These are phyloP conservation scores for Chloropsis cyanopogon DNA, from an alignment of 2,113 vertebrate genomes.

Conservation along the genomic window DNA sequence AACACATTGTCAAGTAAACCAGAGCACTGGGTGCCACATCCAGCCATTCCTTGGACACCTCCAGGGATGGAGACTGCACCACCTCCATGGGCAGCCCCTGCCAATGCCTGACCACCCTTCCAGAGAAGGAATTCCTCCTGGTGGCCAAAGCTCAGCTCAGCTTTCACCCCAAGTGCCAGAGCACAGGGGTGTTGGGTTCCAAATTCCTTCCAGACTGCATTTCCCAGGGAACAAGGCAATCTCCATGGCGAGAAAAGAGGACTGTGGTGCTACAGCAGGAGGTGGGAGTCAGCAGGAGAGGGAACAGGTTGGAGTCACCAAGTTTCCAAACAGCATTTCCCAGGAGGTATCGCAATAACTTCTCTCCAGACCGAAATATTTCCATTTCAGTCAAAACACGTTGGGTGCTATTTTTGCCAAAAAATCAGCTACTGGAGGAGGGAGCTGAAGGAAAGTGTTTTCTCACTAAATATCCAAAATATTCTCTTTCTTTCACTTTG, in stretches of 20 bases:
- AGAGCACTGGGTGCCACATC: background rate
- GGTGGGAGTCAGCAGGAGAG: rapidly evolving
- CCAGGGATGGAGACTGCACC: background rate
- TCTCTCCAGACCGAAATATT: slow-evolving; percentile 1
- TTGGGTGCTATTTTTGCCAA: slow-evolving; percentile 1
- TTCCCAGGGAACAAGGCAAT: background rate
- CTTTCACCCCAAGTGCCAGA: background rate
- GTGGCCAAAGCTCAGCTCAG: background rate
- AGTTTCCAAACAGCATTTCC: background rate
- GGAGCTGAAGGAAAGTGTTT: background rate
- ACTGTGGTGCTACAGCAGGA: rapidly evolving
- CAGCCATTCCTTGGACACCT: background rate
- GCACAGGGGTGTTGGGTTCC: background rate
- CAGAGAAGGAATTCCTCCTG: background rate
- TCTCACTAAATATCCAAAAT: background rate
- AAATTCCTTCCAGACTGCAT: background rate
- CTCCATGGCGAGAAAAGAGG: rapidly evolving
- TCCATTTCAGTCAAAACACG: slow-evolving; percentile 40
- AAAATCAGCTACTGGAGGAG: background rate
- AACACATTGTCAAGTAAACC: background rate
- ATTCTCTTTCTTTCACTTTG: background rate
- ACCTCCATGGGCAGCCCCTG: background rate
- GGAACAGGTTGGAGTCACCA: background rate
- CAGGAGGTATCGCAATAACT: background rate
- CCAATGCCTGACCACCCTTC: background rate